phyloP scores from a whole-genome alignment of 2,888 invertebrate genomes.

The Chrysolina oricalcia region DNA sequence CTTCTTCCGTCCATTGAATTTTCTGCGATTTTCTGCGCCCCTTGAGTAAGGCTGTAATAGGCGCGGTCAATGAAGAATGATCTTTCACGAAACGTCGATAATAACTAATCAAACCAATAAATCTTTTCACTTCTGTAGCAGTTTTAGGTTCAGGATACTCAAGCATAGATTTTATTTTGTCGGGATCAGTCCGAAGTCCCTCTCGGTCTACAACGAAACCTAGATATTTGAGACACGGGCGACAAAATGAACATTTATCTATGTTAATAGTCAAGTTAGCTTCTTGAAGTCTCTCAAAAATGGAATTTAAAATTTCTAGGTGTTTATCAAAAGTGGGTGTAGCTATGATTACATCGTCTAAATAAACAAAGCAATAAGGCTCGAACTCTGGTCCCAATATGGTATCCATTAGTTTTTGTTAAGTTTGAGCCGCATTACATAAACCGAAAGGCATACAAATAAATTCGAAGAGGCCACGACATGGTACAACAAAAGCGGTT shows the following conservation, averaged over 20 bases:
- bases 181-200: slow-evolving; percentile 18
- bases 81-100: too few relatives aligned
- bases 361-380: too few relatives aligned
- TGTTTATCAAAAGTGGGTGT: slow-evolving; percentile 17
- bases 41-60: slow-evolving; percentile 30
- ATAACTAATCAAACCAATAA: too few relatives aligned
- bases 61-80: slow-evolving; percentile 11
- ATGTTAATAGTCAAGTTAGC: neutral
- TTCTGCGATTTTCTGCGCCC: slow-evolving; percentile 35
- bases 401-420: slow-evolving; percentile 7
- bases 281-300: slow-evolving; percentile 3
- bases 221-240: neutral
- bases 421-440: too few relatives aligned
- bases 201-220: slow-evolving; percentile 15
- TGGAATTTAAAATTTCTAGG: slow-evolving; percentile 9
- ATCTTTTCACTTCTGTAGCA: too few relatives aligned
- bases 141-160: neutral
- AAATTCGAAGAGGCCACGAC: slow-evolving; percentile 55
- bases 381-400: neutral
- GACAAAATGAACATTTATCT: slow-evolving; percentile 7
- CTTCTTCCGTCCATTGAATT: slow-evolving; percentile 36
- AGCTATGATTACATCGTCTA: slow-evolving; percentile 11
- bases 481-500: slow-evolving; percentile 52
- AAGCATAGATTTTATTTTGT: slow-evolving; percentile 6
- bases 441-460: neutral